Evolutionary conservation across 1,140 invertebrate species (phyloP).

Genomic region (Stenopsyche tienmushanensis): DNA sequence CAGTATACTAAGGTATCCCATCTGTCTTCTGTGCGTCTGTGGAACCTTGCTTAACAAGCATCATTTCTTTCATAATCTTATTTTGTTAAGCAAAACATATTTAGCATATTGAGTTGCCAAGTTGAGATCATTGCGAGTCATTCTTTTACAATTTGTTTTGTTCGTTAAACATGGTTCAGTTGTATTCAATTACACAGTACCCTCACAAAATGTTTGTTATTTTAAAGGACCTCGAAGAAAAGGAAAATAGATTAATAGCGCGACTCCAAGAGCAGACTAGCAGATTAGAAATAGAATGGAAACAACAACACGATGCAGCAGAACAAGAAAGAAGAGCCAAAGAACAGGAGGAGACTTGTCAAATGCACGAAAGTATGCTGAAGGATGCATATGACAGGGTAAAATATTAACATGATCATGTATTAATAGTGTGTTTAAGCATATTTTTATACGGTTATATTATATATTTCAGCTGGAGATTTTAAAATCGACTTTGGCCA

Average conservation of each 20-base stretch:
- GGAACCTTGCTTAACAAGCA: background rate
- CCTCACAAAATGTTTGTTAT: background rate
- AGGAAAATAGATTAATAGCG: conserved; percentile 28
- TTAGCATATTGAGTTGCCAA: background rate
- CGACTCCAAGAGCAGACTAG: conserved; percentile 31
- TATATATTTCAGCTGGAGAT: conserved; percentile 48
- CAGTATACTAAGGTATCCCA: conserved; percentile 35
- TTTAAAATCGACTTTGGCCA: conserved; percentile 48
- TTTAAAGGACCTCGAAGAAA: conserved; percentile 34
- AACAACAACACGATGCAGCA: background rate
- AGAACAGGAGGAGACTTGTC: conserved; percentile 24
- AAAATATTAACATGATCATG: background rate
- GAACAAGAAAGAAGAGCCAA: conserved; percentile 20
- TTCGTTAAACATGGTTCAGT: background rate
- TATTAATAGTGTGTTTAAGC: background rate
- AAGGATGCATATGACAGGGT: conserved; percentile 33
- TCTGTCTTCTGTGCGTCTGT: no score
- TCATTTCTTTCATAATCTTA: background rate
- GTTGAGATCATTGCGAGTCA: background rate
- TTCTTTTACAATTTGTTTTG: background rate
- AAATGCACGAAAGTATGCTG: conserved; percentile 27
- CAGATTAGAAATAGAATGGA: conserved; percentile 14
- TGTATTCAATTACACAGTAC: no score
- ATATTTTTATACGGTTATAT: no score
- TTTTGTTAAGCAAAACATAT: background rate